Evolutionary conservation across 2,113 vertebrate genomes (phyloP).

Genomic region (Alligator sinensis): DNA sequence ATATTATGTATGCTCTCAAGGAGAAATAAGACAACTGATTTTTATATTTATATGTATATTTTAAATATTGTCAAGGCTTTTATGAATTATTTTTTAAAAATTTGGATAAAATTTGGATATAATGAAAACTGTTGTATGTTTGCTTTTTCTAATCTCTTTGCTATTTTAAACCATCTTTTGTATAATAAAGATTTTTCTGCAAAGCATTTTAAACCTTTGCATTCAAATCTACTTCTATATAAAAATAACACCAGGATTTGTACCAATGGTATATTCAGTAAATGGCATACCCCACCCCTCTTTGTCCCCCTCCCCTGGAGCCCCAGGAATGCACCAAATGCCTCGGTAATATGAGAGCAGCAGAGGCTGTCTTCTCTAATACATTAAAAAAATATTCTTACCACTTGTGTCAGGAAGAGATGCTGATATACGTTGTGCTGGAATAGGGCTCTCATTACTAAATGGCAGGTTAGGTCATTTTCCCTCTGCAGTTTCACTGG

Average conservation of each 20-base stretch:
- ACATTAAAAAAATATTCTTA: neutral
- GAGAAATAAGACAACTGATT: constrained; percentile 71
- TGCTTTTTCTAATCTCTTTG: neutral
- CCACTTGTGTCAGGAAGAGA: fast-evolving
- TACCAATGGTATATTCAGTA: neutral
- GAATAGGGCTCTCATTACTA: fast-evolving
- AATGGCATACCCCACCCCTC: neutral
- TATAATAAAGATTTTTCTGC: constrained; percentile 40
- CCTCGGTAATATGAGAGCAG: neutral
- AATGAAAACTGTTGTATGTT: neutral
- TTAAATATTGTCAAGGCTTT: constrained; percentile 27
- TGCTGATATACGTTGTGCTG: neutral
- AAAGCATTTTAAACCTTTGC: neutral
- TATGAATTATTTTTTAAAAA: neutral
- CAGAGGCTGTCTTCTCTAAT: neutral
- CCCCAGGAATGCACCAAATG: neutral
- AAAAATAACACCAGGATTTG: neutral
- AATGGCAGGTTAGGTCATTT: neutral
- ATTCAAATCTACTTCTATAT: neutral
- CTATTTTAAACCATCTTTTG: neutral
- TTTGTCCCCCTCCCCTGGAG: neutral
- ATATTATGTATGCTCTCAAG: constrained; percentile 90
- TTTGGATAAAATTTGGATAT: neutral
- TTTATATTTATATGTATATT: constrained; percentile 8
- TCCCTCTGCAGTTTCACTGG: neutral